Evolutionary conservation across 92 coral and sea anemone species (phyloP), one percentile per base, ranked within the genome.

Genomic region (Epizoanthus ramosus): DNA sequence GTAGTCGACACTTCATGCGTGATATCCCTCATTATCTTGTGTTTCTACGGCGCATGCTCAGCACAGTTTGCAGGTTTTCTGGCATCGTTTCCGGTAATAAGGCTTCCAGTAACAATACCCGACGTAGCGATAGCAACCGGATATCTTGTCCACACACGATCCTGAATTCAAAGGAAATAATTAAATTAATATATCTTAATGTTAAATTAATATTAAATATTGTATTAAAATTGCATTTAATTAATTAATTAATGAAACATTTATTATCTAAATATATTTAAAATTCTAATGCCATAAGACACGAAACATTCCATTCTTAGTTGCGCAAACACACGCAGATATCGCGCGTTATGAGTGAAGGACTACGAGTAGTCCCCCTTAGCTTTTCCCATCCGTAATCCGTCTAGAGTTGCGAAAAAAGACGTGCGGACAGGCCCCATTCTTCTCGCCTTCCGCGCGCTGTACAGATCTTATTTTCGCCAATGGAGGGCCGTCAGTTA

Each of bases 51-150:
- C 57, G 75, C 75, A 39, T 9, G 75, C 56, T 71, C 75, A 71
- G 31, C 75, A 71, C 22, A 71, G 68, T 14, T 75, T 15, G 63
- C 80, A 75, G 0, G 80, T 75, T 61, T 57, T 75, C 47, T 33
- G 33, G 53, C 67, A 75, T 13, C 37, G 57, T 3, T 21, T 37
- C 63, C 25, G 66, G 80, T 75, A 75, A 22, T 25, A 57, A 5
- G 80, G 80, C 23, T 75, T 23, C 80, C 80, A 57, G 7, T 50
- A 8, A 67, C 80, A 75, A 23, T 57, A 57, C 2, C 9, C 22
- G 2, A 31, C 13, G 28, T 57, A 75, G 3, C 80, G 80, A n/a
- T 2, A 14, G 39, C 80, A 74, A 0, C 24, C 4, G 52, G 65
- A 19, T 5, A 74, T 25, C 22, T 3, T 56, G 50, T 74, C 80